Evolutionary conservation across 2,888 invertebrate genomes (phyloP).

Genomic region (Pseudanteris insignis): DNA sequence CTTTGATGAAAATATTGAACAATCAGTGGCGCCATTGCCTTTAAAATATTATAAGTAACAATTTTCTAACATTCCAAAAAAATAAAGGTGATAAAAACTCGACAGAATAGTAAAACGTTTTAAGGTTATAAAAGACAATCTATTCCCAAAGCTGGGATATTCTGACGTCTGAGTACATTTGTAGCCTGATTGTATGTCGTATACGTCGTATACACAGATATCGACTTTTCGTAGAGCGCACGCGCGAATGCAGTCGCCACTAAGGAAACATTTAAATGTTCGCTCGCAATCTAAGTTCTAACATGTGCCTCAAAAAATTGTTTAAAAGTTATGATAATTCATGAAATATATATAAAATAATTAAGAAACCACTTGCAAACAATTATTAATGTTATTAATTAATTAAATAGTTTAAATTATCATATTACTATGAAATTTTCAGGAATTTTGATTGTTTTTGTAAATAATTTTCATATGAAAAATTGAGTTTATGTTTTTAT

Average conservation of each 20-base stretch:
- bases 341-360: too few species aligned
- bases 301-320: too few species aligned
- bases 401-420: too few species aligned
- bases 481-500: too few species aligned
- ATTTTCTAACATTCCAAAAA: conserved; percentile 8
- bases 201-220: conserved; percentile 38
- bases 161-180: conserved; percentile 14
- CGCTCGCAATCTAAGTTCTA: too few species aligned
- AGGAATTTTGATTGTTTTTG: too few species aligned
- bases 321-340: too few species aligned
- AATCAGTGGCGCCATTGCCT: conserved; percentile 17
- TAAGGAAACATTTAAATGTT: conserved; percentile 34
- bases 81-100: conserved; percentile 2
- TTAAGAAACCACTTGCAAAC: too few species aligned
- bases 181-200: conserved; percentile 13
- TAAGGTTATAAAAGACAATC: conserved; percentile 44
- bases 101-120: conserved; percentile 20
- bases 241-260: conserved; percentile 19
- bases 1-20: conserved; percentile 19
- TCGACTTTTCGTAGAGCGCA: conserved; percentile 44
- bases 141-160: conserved; percentile 11
- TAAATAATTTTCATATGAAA: too few species aligned
- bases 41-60: conserved; percentile 11
- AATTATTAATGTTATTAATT: too few species aligned
- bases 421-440: too few species aligned